These are phyloP conservation scores for Babyrousa celebensis DNA, from an alignment of 2,797 vertebrate genomes.

Conservation along the genomic window DNA sequence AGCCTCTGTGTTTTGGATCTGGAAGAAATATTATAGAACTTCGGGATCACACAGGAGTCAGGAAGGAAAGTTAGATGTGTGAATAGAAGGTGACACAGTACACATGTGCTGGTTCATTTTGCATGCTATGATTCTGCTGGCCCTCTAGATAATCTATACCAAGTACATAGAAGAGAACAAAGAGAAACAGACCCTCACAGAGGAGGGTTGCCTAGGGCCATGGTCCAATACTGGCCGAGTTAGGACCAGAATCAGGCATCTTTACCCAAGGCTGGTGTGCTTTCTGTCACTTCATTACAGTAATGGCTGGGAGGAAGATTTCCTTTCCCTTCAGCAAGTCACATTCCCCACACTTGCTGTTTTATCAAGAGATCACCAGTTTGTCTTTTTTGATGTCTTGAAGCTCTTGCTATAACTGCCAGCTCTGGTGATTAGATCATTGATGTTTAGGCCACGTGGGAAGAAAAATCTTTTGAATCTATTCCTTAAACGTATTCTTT, in stretches of 20 bases:
- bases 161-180: not conserved
- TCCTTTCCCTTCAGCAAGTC: not conserved
- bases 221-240: not conserved
- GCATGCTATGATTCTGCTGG: not conserved
- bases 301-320: not conserved
- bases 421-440: not conserved
- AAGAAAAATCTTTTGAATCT: not conserved
- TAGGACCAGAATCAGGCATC: not conserved
- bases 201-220: not conserved
- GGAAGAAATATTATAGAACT: not conserved
- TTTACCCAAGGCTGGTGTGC: not conserved
- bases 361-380: not conserved
- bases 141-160: not conserved
- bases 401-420: not conserved
- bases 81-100: not conserved
- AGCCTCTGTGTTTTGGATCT: not conserved
- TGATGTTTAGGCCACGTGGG: not conserved
- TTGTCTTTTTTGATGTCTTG: constrained; percentile 19
- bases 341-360: not conserved
- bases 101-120: not conserved
- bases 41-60: not conserved
- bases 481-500: not conserved
- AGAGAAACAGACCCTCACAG: not conserved
- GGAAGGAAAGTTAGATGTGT: not conserved
- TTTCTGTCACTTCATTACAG: not conserved